Conservation (phyloP, 2,113 vertebrate species). For the Prolemur simus region DNA sequence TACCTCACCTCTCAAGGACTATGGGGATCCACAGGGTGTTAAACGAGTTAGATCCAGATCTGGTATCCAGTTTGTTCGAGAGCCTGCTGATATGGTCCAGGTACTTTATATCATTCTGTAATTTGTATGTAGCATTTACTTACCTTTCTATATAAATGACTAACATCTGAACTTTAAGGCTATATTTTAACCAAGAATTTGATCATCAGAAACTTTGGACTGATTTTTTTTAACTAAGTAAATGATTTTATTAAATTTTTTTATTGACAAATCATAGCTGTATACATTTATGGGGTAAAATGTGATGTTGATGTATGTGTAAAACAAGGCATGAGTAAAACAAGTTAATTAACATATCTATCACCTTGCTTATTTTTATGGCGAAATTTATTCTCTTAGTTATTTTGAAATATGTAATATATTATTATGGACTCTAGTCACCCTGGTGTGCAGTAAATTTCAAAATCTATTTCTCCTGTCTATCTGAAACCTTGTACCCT, state of each 20-base stretch:
- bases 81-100: conserved; percentile 79
- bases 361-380: not conserved
- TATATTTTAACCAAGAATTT: conserved; percentile 34
- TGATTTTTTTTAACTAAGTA: not conserved
- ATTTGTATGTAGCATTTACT: not conserved
- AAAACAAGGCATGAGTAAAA: not conserved
- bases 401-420: not conserved
- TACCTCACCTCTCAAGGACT: conserved; percentile 91
- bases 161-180: not conserved
- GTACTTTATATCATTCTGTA: conserved; percentile 78
- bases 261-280: not conserved
- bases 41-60: conserved; percentile 86
- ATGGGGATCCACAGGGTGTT: conserved; percentile 71
- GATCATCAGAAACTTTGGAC: not conserved
- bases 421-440: not conserved
- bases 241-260: not conserved
- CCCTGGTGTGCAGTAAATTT: not conserved
- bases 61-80: conserved; percentile 88
- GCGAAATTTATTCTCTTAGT: not conserved
- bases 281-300: not conserved
- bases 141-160: not conserved
- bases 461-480: not conserved
- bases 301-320: not conserved
- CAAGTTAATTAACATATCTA: not conserved
- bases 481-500: not conserved